phyloP scores from a whole-genome alignment of 2,113 vertebrate genomes.

The Spea bombifrons region DNA sequence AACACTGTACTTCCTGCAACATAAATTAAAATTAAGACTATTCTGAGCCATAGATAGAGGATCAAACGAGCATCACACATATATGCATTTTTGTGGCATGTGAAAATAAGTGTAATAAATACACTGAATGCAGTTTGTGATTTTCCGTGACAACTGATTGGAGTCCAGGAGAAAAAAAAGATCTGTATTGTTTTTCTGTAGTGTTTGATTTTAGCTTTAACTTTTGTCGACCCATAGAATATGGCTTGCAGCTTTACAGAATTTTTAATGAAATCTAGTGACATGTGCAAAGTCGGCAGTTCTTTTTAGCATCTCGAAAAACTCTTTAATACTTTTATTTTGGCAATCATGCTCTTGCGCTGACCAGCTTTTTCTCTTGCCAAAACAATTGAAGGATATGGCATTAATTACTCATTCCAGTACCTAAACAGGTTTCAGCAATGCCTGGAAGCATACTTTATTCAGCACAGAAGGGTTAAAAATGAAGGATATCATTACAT shows the following conservation, averaged over 20 bases:
- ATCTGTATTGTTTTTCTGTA: slow-evolving; percentile 15
- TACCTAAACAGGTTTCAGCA: neutral
- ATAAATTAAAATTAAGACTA: neutral
- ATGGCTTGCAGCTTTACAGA: slow-evolving; percentile 61
- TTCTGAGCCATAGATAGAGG: no score
- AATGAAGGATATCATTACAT: slow-evolving; percentile 87
- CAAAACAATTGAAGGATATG: slow-evolving; percentile 69
- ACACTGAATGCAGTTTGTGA: neutral
- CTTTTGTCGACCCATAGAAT: slow-evolving; percentile 58
- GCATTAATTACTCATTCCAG: slow-evolving; percentile 31
- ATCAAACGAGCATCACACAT: no score
- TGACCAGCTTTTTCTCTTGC: slow-evolving; percentile 70
- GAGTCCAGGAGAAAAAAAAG: slow-evolving; percentile 17
- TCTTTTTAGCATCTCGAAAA: slow-evolving; percentile 58
- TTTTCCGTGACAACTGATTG: neutral
- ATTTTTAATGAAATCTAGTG: slow-evolving; percentile 21
- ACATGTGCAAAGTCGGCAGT: slow-evolving; percentile 81
- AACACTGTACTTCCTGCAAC: neutral
- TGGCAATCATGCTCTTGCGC: slow-evolving; percentile 70
- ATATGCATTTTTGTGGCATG: no score
- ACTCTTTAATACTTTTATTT: slow-evolving; percentile 72
- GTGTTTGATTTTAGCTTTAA: slow-evolving; percentile 1
- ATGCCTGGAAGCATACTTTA: slow-evolving; percentile 7
- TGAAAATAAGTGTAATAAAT: neutral
- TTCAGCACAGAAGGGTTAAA: slow-evolving; percentile 48